Evolutionary conservation across 37 sponge, comb jelly and placozoan genomes (phyloP).

Genomic region (Eunapius fragilis): DNA sequence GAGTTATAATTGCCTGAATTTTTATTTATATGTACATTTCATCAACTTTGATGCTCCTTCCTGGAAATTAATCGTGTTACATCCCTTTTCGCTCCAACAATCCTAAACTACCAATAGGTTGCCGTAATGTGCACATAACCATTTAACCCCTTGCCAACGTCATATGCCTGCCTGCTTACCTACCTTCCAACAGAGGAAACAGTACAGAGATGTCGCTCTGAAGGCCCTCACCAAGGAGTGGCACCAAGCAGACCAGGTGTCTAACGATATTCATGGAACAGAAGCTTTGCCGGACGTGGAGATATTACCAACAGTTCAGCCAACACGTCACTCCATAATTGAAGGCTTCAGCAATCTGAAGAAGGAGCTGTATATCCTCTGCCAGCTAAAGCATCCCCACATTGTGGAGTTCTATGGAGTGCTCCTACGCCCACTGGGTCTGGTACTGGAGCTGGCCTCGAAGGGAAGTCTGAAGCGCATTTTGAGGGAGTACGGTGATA

Average conservation of each 20-base stretch:
- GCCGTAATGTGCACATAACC: too few species aligned
- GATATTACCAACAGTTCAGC: too few species aligned
- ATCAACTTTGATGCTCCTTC: too few species aligned
- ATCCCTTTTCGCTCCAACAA: too few species aligned
- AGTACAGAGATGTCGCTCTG: constrained; percentile 28
- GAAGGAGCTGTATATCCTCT: constrained; percentile 73
- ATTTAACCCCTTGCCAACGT: too few species aligned
- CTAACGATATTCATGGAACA: not conserved
- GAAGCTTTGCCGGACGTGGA: not conserved
- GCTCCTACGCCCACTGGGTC: constrained; percentile 55
- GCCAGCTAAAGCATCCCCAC: constrained; percentile 56
- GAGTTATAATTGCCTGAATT: too few species aligned
- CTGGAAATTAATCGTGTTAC: too few species aligned
- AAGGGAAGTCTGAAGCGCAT: constrained; percentile 61
- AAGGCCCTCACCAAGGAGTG: constrained; percentile 57
- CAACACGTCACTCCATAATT: constrained; percentile 39
- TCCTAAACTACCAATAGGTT: too few species aligned
- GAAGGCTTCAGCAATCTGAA: constrained; percentile 56
- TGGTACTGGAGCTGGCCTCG: constrained; percentile 87
- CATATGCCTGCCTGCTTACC: too few species aligned
- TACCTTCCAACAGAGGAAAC: not conserved
- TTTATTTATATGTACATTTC: too few species aligned
- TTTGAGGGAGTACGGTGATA: constrained; percentile 26
- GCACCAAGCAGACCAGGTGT: not conserved
- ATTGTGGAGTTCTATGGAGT: constrained; percentile 58